Evolutionary conservation across 2,888 invertebrate genomes (phyloP), one percentile per base, ranked within the genome.

Genomic region (Leuctra nigra): DNA sequence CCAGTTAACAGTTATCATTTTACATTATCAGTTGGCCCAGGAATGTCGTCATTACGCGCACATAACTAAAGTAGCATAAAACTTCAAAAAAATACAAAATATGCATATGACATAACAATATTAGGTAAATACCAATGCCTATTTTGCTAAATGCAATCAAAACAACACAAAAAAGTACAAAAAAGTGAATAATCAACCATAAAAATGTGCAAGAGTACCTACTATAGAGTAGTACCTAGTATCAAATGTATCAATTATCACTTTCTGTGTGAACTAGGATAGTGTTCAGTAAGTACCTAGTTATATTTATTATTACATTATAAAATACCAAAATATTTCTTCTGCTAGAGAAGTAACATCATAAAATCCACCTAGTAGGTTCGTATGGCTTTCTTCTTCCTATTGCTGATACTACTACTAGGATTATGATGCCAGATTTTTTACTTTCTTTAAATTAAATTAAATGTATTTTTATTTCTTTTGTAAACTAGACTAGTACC

Each of bases 131-230:
- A 41, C 11, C 35, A 35, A 50, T 50, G n/a, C n/a, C n/a, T 50
- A 50, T 50, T 50, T 33, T 50, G 50, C 50, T 20, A 3, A 18
- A 35, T n/a, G 50, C 50, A 50, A 35, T 50, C 50, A 50, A 50
- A 29, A 2, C 33, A 33, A 16, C 50, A 48, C 50, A 20, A 50
- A 50, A 50, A 50, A 50, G 50, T 50, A 50, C 50, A 50, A 50
- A 48, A 46, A 23, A 48, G 14, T 9, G 29, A 48, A 50, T 44
- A 23, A 44, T n/a, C 23, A 44, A 23, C 20, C 20, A 44, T n/a
- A 44, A 44, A 44, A 7, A 44, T 22, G 11, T 29, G 11, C 11
- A n/a, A n/a, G n/a, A n/a, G n/a, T n/a, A n/a, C 7, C 29, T n/a
- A n/a, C n/a, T n/a, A 29, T 29, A 29, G 29, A 11, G 7, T 29